phyloP scores from a whole-genome alignment of 1,140 invertebrate genomes.

The Hormaphis cornu region DNA sequence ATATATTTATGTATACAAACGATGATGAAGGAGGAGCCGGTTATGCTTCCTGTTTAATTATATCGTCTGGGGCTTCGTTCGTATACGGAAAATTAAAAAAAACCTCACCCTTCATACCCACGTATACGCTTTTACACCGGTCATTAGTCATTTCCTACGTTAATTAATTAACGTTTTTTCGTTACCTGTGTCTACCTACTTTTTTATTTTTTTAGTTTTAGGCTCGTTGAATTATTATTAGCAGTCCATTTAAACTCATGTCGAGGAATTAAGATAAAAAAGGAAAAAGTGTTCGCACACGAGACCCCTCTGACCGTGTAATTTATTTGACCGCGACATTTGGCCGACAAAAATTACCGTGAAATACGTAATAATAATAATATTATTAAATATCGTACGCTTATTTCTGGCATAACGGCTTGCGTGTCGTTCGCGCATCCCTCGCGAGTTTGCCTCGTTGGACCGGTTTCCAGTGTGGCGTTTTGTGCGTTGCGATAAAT shows the following conservation, averaged over 20 bases:
- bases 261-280: slow-evolving; percentile 17
- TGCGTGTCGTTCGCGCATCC: not conserved
- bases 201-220: not conserved
- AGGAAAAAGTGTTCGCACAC: not conserved
- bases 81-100: not conserved
- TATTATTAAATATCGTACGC: no score
- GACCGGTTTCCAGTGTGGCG: no score
- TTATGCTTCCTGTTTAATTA: slow-evolving; percentile 30
- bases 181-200: no score
- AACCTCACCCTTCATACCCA: slow-evolving; percentile 27
- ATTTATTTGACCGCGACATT: slow-evolving; percentile 22
- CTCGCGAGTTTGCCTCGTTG: no score
- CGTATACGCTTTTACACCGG: slow-evolving; percentile 24
- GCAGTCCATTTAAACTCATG: slow-evolving; percentile 10
- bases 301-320: slow-evolving; percentile 12
- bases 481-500: no score
- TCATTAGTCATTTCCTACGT: slow-evolving; percentile 29
- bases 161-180: slow-evolving; percentile 28
- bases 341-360: slow-evolving; percentile 10
- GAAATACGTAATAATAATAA: not conserved
- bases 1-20: not conserved
- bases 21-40: not conserved
- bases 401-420: no score
- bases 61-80: not conserved
- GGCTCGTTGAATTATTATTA: slow-evolving; percentile 17